A percentile compares a stretch with the other conserved stretches of the same genome.
Conservation (phyloP, 2,113 vertebrate genomes). For the Capreolus pygargus region DNA sequence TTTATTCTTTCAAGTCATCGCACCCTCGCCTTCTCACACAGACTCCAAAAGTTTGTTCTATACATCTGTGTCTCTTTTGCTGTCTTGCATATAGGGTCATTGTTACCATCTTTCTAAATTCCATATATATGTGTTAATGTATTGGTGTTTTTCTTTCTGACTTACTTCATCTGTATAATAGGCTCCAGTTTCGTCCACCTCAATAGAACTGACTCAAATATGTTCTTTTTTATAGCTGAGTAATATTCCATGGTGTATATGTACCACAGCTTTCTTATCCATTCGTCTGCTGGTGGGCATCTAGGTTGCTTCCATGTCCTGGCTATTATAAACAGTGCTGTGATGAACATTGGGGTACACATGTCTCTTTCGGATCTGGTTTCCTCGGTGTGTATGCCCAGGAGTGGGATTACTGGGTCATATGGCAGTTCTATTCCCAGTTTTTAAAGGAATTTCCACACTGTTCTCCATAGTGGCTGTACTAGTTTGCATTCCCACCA, state of each 20-base stretch:
- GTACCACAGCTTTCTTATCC: neutral
- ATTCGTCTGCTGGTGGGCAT: neutral
- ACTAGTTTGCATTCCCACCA: neutral
- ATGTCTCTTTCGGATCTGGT: neutral
- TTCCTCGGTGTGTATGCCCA: neutral
- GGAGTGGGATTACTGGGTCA: rapidly evolving
- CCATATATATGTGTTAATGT: neutral
- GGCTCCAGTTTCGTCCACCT: neutral
- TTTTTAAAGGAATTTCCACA: neutral
- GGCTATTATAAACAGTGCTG: neutral
- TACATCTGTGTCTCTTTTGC: neutral
- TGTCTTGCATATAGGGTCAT: neutral
- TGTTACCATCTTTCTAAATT: neutral
- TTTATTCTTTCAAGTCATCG: neutral
- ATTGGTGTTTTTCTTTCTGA: neutral
- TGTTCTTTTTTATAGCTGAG: neutral
- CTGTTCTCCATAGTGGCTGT: neutral
- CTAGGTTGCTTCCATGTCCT: neutral
- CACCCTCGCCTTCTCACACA: neutral
- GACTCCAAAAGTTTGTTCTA: neutral
- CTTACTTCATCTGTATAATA: neutral
- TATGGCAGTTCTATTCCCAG: neutral
- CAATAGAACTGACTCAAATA: neutral
- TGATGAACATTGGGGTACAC: rapidly evolving
- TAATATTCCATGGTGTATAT: neutral